phyloP scores from a whole-genome alignment of 92 coral and sea anemone genomes.

The Porites divaricata region DNA sequence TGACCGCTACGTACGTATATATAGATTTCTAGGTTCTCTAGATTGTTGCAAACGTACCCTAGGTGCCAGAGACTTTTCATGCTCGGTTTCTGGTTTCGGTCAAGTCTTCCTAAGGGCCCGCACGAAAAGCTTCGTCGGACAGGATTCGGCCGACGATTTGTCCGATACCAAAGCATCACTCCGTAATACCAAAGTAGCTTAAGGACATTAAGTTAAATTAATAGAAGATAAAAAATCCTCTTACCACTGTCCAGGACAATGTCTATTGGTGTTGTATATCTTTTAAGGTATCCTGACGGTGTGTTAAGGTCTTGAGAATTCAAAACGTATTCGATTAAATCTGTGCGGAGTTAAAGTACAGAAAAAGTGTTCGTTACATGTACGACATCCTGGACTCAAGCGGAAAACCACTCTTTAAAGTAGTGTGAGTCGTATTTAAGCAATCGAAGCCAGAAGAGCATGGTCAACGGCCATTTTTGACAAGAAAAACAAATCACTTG shows the following conservation, averaged over 20 bases:
- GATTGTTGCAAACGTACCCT: too few relatives aligned
- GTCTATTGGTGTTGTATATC: conserved; percentile 88
- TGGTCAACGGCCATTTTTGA: too few relatives aligned
- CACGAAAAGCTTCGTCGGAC: too few relatives aligned
- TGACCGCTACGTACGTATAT: too few relatives aligned
- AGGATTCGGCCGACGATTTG: background rate
- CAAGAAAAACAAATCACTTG: too few relatives aligned
- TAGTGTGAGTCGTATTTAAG: background rate
- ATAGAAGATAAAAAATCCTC: background rate
- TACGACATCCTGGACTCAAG: background rate
- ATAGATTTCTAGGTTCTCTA: too few relatives aligned
- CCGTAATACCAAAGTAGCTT: too few relatives aligned
- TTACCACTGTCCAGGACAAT: conserved; percentile 93
- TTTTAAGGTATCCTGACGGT: conserved; percentile 82
- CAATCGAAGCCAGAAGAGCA: too few relatives aligned
- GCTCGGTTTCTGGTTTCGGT: too few relatives aligned
- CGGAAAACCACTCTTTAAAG: background rate
- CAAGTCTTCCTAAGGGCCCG: too few relatives aligned
- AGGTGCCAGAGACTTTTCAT: too few relatives aligned
- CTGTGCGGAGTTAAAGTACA: conserved; percentile 30
- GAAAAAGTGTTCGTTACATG: background rate
- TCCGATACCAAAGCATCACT: background rate
- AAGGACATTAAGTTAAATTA: background rate
- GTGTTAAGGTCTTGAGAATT: conserved; percentile 90
- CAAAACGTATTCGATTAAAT: conserved; percentile 85